Percentiles rank a stretch among this genome's conserved stretches.
These are phyloP conservation scores for Drosophila gunungcola DNA, from an alignment of 1,140 invertebrate genomes.

Conservation along the genomic window DNA sequence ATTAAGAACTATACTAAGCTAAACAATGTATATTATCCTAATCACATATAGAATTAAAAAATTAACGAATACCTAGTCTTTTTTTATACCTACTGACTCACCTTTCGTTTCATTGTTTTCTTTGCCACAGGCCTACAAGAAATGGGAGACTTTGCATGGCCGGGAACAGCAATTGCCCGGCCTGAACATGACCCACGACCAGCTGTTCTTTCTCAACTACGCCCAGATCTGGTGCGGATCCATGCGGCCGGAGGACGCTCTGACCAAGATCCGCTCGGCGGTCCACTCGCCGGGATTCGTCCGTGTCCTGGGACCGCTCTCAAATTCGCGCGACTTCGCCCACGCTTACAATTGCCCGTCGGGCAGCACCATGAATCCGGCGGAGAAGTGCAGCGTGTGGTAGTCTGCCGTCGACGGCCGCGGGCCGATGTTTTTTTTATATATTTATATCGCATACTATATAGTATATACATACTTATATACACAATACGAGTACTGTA, in stretches of 20 bases:
- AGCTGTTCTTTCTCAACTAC: conserved; percentile 95
- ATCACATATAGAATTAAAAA: no score
- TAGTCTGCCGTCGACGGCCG: conserved; percentile 85
- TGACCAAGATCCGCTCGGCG: conserved; percentile 96
- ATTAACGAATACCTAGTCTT: no score
- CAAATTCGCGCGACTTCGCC: conserved; percentile 96
- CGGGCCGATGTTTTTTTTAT: conserved; percentile 39
- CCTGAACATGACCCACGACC: conserved; percentile 93
- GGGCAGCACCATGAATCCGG: conserved; percentile 95
- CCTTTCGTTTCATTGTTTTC: no score
- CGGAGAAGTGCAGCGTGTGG: conserved; percentile 96
- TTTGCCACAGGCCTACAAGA: conserved; percentile 87
- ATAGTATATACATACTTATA: conserved; percentile 22
- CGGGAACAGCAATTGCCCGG: conserved; percentile 91
- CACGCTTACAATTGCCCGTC: conserved; percentile 91
- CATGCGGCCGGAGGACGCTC: conserved; percentile 97
- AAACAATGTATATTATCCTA: no score
- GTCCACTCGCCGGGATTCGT: conserved; percentile 98
- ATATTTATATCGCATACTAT: conserved; percentile 56
- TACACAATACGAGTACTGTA: conserved; percentile 20
- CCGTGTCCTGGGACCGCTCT: conserved; percentile 95
- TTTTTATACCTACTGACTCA: no score
- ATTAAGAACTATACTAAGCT: no score
- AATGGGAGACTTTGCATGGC: conserved; percentile 90
- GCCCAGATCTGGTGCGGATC: conserved; percentile 98